Percentiles rank a stretch among this genome's conserved stretches.
phyloP scores from a whole-genome alignment of 92 coral and sea anemone genomes.

The Nematostella vectensis region DNA sequence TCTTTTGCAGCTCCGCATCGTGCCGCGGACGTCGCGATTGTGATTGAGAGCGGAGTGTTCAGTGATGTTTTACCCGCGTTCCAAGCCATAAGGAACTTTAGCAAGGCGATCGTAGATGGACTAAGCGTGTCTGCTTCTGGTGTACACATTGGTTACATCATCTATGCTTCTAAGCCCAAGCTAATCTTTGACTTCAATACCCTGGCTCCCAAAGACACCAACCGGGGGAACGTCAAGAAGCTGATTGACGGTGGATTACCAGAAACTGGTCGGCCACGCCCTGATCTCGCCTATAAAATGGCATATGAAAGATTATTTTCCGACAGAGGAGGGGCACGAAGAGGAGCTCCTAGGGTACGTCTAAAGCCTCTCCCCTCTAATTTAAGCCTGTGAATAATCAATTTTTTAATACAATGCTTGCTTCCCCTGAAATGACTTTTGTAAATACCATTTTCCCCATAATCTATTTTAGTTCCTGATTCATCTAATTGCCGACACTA shows the following conservation, averaged over 20 bases:
- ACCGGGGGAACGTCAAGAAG: conserved; percentile 19
- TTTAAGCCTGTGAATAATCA: no score
- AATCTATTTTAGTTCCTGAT: conserved; percentile 50
- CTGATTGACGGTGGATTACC: conserved; percentile 13
- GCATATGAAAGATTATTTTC: conserved; percentile 48
- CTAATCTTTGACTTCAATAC: conserved; percentile 34
- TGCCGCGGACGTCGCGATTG: conserved; percentile 51
- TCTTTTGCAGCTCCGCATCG: conserved; percentile 45
- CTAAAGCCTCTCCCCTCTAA: no score
- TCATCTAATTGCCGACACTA: conserved; percentile 32
- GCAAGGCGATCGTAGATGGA: conserved; percentile 26
- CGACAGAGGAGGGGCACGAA: conserved; percentile 56
- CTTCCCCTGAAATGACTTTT: no score
- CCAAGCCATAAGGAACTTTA: conserved; percentile 20
- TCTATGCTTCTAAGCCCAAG: conserved; percentile 35
- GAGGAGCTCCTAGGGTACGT: conserved; percentile 60
- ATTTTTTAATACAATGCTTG: no score
- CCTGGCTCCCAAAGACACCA: not conserved
- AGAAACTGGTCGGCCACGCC: conserved; percentile 38
- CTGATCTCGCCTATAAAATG: conserved; percentile 57
- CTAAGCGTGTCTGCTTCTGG: conserved; percentile 38
- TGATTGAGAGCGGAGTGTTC: conserved; percentile 35
- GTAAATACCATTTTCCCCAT: no score
- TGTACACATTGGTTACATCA: conserved; percentile 37
- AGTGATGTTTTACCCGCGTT: conserved; percentile 13